Evolutionary conservation across 2,888 invertebrate species (phyloP).

Genomic region (Sphecodes monilicornis): DNA sequence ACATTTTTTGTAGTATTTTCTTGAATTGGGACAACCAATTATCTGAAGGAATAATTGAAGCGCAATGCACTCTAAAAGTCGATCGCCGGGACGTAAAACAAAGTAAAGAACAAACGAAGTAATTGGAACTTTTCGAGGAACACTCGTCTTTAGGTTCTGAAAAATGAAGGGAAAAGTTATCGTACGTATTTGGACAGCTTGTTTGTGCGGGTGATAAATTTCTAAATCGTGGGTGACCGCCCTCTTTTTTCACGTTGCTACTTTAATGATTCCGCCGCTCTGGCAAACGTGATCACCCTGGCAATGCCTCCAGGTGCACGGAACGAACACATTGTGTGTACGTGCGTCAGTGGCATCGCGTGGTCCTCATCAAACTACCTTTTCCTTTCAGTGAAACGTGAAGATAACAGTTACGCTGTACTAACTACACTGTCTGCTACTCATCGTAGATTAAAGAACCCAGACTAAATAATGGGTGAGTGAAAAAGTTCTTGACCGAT

Average conservation of each 20-base stretch:
- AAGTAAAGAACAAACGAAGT: constrained; percentile 1
- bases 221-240: constrained; percentile 5
- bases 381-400: background rate
- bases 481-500: no score
- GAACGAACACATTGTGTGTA: constrained; percentile 30
- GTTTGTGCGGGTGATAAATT: constrained; percentile 14
- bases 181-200: constrained; percentile 19
- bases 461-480: background rate
- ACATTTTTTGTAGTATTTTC: background rate
- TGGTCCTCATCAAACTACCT: background rate
- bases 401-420: background rate
- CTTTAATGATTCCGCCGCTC: constrained; percentile 35
- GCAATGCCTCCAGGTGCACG: constrained; percentile 45
- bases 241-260: constrained; percentile 14
- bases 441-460: background rate
- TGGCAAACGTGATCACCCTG: constrained; percentile 49
- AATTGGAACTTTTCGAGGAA: constrained; percentile 2
- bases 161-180: constrained; percentile 27
- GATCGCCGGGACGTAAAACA: background rate
- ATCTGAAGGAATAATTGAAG: background rate
- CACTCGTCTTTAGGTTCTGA: background rate
- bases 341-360: background rate
- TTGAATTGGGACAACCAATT: background rate
- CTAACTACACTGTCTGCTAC: background rate
- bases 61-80: background rate